Evolutionary conservation across 2,113 vertebrate genomes (phyloP), one percentile per base, ranked within the genome.

Genomic region (Rhinoderma darwinii): DNA sequence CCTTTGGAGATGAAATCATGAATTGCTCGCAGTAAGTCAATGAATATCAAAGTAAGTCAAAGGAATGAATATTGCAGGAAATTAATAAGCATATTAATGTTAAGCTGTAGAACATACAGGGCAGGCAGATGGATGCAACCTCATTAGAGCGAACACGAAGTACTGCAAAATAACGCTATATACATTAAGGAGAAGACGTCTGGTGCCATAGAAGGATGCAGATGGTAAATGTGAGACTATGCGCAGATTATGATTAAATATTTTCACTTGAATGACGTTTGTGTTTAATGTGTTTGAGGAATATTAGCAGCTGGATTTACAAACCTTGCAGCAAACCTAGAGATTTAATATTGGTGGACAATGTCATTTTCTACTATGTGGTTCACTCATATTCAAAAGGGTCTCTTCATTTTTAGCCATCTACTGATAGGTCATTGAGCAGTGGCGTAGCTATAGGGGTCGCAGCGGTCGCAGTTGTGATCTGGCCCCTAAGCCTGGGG

Each of bases 41-140:
- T n/a, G 5, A 11, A 9, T 25, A 11, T 56, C 5, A 56, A 25
- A n/a, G 15, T 59, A 17, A 27, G 22, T 47, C 44, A 47, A 47
- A 47, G 56, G 4, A n/a, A n/a, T 41, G 39, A 47, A 75, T 0
- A 43, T 12, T 11, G 14, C 63, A 68, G 30, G 63, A 68, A 32
- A 47, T n/a, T 25, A 75, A 47, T 47, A 41, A 41, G 37, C 35
- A 20, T 43, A 47, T 43, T 74, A 20, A 44, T 43, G 30, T 41
- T 14, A 43, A 9, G 17, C 22, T 44, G 41, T 14, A 47, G 20
- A 47, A 15, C 27, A 44, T 75, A n/a, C 25, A n/a, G 41, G 41
- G 22, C 39, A 75, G 15, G 41, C 73, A 75, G 73, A 75, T 75
- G 73, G 73, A 75, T 75, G n/a, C 20, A n/a, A 25, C 39, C 72